Conservation (phyloP, 2,797 vertebrate species). For the Microctenopoma lineatum region DNA sequence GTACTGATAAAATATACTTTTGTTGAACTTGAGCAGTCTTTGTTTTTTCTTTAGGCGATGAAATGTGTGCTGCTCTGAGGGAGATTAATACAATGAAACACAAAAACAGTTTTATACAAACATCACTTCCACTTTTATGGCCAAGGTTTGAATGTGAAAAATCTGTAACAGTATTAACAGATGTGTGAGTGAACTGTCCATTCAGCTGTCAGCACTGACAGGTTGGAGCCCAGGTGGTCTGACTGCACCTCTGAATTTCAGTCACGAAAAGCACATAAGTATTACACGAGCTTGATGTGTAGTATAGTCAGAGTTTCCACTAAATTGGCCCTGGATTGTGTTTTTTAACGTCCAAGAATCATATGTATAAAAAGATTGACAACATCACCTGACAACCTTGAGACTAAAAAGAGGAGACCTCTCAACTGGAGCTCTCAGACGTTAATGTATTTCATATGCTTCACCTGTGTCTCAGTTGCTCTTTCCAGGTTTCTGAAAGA, state of each 20-base stretch:
- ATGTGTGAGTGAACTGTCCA: constrained; percentile 31
- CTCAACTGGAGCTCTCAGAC: constrained; percentile 1
- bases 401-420: constrained; percentile 7
- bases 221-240: constrained; percentile 61
- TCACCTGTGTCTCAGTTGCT: constrained; percentile 27
- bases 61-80: constrained; percentile 9
- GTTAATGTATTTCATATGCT: constrained; percentile 17
- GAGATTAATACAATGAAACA: constrained; percentile 6
- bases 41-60: constrained; percentile 15
- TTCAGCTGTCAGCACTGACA: constrained; percentile 50
- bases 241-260: constrained; percentile 22
- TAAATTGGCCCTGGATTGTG: not conserved
- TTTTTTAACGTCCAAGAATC: not conserved
- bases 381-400: not conserved
- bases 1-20: constrained; percentile 47
- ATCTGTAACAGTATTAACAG: constrained; percentile 28
- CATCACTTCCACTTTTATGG: constrained; percentile 18
- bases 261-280: constrained; percentile 1
- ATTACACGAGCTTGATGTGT: not conserved
- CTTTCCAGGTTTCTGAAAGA: constrained; percentile 22
- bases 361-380: not conserved
- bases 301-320: not conserved
- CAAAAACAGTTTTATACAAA: constrained; percentile 20
- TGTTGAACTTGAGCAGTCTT: constrained; percentile 18
- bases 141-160: constrained; percentile 4